These are phyloP conservation scores for Cyprinodon diabolis DNA, from an alignment of 2,797 vertebrate species.

Conservation along the genomic window DNA sequence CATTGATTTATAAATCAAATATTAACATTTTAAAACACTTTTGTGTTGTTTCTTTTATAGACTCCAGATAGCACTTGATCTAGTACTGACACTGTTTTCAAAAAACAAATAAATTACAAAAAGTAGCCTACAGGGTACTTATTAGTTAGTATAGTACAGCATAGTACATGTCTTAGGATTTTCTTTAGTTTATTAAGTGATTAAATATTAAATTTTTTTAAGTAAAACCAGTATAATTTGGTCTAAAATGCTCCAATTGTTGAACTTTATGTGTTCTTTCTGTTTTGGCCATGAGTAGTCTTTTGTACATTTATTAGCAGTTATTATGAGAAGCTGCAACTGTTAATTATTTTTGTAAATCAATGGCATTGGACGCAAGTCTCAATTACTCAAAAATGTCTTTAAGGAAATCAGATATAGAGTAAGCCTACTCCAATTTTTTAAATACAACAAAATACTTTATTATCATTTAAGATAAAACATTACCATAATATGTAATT, in stretches of 20 bases:
- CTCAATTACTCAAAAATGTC: not conserved
- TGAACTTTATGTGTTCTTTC: conserved; percentile 21
- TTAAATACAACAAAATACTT: not conserved
- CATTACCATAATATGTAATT: not conserved
- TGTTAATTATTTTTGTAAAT: not conserved
- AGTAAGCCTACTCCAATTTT: not conserved
- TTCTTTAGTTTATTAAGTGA: conserved; percentile 37
- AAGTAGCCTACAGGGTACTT: conserved; percentile 38
- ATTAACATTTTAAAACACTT: conserved; percentile 27
- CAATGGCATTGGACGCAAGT: not conserved
- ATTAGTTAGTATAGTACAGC: conserved; percentile 10
- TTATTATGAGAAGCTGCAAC: not conserved
- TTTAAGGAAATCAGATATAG: not conserved
- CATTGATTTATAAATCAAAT: conserved; percentile 41
- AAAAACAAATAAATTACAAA: conserved; percentile 25
- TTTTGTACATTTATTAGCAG: conserved; percentile 5
- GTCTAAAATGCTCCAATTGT: conserved; percentile 38
- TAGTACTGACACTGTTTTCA: conserved; percentile 13
- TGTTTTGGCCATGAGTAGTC: conserved; percentile 22
- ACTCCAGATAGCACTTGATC: conserved; percentile 6
- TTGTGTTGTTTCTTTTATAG: not conserved
- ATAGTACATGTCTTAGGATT: not conserved
- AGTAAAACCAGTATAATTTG: conserved; percentile 43
- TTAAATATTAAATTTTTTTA: conserved; percentile 30
- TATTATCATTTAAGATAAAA: too few species aligned